Evolutionary conservation across 2,113 vertebrate species (phyloP), one percentile per base, ranked within the genome.

Genomic region (Mugil cephalus): DNA sequence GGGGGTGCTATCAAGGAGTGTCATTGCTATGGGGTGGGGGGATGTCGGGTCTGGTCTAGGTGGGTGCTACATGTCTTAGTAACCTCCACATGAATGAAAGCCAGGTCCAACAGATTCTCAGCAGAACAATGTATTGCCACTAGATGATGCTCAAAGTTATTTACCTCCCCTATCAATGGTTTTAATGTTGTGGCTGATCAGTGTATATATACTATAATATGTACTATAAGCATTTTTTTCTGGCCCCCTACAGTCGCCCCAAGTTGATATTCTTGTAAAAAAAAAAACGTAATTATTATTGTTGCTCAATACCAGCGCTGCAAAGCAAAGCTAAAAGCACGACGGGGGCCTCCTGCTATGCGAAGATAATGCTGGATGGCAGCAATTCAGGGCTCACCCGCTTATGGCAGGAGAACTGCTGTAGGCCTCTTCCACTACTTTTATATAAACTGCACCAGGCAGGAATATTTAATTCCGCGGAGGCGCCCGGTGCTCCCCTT

Each of bases 321-420:
- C 19, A 18, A n/a, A 67, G 50, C 63, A 40, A 10, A 19, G 10
- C 50, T 15, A 77, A 43, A 81, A 38, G 64, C 69, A 54, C 4
- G 17, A 51, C 56, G 14, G 48, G n/a, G 48, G 69, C 77, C 47
- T 47, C 59, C 80, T 85, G 77, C 69, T 53, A 18, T 18, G 60
- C 73, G 64, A 84, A 77, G 77, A 85, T 85, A 87, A 90, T 83
- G 17, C 77, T 6, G 58, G 30, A 61, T 85, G 86, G 80, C 84
- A 77, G 75, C 76, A 43, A 87, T 86, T 84, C 52, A 68, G 46
- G 62, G 74, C 79, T 81, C 47, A 74, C 76, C 39, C 2, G 36
- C 54, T 70, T 39, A 13, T 24, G 63, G 67, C 73, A 5, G 2
- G 36, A n/a, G 51, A 69, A 61, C 71, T 21, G 79, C 77, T 69